Conservation (phyloP, 1,140 invertebrate genomes). For the Cyrtorhinus lividipennis region DNA sequence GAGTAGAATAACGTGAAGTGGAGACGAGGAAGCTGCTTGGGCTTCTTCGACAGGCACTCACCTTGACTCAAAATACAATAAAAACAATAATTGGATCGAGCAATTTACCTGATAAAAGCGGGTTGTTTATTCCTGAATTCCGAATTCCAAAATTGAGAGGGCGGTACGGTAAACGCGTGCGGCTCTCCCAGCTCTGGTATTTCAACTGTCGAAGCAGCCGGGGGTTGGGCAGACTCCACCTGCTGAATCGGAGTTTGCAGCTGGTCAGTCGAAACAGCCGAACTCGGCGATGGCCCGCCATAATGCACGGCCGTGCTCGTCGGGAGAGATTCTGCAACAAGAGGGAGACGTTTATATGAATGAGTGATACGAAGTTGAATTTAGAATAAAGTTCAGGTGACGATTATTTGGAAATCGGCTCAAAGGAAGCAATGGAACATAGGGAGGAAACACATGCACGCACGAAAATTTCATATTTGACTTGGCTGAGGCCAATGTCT, state of each 20-base stretch:
- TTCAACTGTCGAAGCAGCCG: conserved; percentile 51
- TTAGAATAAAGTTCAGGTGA: too few relatives aligned
- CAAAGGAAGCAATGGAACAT: too few relatives aligned
- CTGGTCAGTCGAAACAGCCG: conserved; percentile 28
- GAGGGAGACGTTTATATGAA: conserved; percentile 18
- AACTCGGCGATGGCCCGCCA: conserved; percentile 31
- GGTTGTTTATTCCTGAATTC: conserved; percentile 78
- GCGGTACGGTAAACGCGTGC: conserved; percentile 64
- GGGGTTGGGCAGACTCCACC: conserved; percentile 39
- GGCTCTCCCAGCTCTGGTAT: conserved; percentile 63
- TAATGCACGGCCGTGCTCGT: conserved; percentile 51
- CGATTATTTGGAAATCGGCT: too few relatives aligned
- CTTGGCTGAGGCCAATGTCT: too few relatives aligned
- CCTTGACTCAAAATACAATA: too few relatives aligned
- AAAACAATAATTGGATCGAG: too few relatives aligned
- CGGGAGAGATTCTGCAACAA: conserved; percentile 43
- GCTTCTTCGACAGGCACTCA: too few relatives aligned
- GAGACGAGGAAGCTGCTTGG: too few relatives aligned
- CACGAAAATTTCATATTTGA: too few relatives aligned
- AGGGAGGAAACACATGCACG: neutral
- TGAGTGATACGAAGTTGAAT: too few relatives aligned
- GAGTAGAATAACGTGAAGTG: too few relatives aligned
- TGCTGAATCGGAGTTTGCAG: conserved; percentile 40
- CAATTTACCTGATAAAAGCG: conserved; percentile 71
- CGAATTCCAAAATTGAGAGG: conserved; percentile 82